phyloP scores from a whole-genome alignment of 2,113 vertebrate genomes.

The Lepus americanus region DNA sequence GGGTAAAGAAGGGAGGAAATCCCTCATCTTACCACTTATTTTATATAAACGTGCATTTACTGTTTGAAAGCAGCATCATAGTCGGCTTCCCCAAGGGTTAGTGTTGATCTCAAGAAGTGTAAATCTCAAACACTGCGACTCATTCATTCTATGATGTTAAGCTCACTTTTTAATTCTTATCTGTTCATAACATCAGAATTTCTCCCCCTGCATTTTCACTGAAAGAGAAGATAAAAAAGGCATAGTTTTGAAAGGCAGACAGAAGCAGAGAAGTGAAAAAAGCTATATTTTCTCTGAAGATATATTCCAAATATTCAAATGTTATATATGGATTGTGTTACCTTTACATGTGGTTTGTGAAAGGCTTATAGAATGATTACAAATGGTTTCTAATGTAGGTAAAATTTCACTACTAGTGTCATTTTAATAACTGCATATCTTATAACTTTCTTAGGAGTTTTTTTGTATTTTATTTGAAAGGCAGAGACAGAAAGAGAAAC shows the following conservation, averaged over 20 bases:
- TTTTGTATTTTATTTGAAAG: background rate
- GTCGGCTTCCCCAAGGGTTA: conserved; percentile 26
- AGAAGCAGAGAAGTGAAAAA: background rate
- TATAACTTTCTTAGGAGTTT: conserved; percentile 13
- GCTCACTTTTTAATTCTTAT: conserved; percentile 72
- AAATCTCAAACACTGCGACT: conserved; percentile 79
- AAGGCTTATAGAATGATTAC: conserved; percentile 48
- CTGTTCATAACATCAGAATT: conserved; percentile 68
- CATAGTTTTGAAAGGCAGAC: no score
- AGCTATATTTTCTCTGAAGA: conserved; percentile 44
- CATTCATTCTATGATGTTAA: conserved; percentile 69
- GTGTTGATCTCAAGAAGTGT: conserved; percentile 76
- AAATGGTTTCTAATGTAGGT: conserved; percentile 54
- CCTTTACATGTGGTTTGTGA: background rate
- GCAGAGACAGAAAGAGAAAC: no score
- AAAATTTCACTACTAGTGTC: conserved; percentile 24
- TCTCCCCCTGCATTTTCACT: conserved; percentile 36
- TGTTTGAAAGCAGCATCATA: conserved; percentile 76
- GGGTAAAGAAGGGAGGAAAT: fast-evolving
- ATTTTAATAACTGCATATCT: conserved; percentile 35
- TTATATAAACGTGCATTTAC: conserved; percentile 57
- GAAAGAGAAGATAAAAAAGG: conserved; percentile 60
- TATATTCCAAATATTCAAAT: conserved; percentile 48
- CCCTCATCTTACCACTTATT: conserved; percentile 35
- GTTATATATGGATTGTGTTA: conserved; percentile 32